Percentiles rank a stretch among this genome's conserved stretches.
phyloP scores from a whole-genome alignment of 92 coral and sea anemone genomes.

The Palythoa grandiflora region DNA sequence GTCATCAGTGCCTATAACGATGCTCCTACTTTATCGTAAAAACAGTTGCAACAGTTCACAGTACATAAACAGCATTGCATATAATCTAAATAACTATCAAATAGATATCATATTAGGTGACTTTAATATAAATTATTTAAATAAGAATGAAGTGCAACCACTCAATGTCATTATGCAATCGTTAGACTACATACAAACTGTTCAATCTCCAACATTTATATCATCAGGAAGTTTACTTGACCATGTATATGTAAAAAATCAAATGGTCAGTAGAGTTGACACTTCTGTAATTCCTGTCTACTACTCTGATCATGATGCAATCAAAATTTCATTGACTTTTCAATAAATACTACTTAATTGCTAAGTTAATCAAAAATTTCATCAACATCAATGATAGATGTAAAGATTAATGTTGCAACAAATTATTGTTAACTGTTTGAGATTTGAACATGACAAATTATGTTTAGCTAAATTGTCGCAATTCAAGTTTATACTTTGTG shows the following conservation, averaged over 20 bases:
- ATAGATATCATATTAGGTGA: background rate
- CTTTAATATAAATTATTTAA: conserved; percentile 24
- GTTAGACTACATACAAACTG: conserved; percentile 29
- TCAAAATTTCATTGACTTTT: conserved; percentile 4
- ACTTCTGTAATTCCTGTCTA: conserved; percentile 34
- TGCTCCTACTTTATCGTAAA: conserved; percentile 42
- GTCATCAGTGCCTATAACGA: conserved; percentile 13
- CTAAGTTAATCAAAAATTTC: background rate
- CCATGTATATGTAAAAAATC: conserved; percentile 38
- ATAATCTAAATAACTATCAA: background rate
- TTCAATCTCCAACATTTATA: conserved; percentile 28
- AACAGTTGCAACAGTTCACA: conserved; percentile 29
- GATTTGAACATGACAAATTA: no score
- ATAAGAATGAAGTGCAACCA: conserved; percentile 34
- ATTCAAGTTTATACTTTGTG: no score
- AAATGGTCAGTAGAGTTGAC: background rate
- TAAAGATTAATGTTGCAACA: background rate
- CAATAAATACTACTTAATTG: background rate
- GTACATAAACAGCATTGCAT: conserved; percentile 27
- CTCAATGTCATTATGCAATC: conserved; percentile 34
- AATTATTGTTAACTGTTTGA: no score
- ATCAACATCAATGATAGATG: background rate
- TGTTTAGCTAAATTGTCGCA: no score
- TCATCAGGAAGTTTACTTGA: conserved; percentile 54
- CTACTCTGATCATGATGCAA: conserved; percentile 55